Base-by-base conservation (phyloP, 2,888 invertebrate species). In the Epistrophe grossulariae region DNA sequence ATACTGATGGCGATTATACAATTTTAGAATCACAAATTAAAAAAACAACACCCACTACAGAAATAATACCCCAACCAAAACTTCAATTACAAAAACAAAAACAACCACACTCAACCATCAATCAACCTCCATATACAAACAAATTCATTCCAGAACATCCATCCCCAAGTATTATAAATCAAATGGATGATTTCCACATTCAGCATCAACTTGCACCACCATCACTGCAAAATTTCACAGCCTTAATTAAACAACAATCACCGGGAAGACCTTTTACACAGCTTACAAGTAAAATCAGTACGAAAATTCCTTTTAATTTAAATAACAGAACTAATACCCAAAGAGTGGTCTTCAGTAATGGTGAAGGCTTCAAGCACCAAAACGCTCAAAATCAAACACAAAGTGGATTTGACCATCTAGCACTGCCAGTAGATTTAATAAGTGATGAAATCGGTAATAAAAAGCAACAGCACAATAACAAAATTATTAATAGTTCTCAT, bases 371-470 rank as follows among this genome's bases (percentile, higher is more conserved):
- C 15, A 78, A 81, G 55, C 55, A 31, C 9, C 55, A 55, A 1
- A 15, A 28, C 13, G 3, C 8, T 31, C 60, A 62, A 15, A 3
- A 24, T 24, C 50, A 52, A 13, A 11, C 2, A 17, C 59, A 35
- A 35, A 17, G 38, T 10, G 43, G n/a, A 7, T 15, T 78, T 28
- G 38, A 59, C 19, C 72, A 88, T 62, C 43, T 85, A 5, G 79
- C 89, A 9, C 38, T 82, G 10, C 72, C 88, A 31, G 79, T 88
- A 4, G 59, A 88, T 60, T 57, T 64, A 4, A 77, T 43, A 1
- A 52, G 72, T 52, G 40, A 17, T 10, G 43, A 74, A 40, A 1
- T 2, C 10, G 9, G 15, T 9, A 17, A 19, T 8, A 10, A 17
- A 13, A 15, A 55, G 11, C 48, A 45, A 24, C 38, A 62, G 4